These are phyloP conservation scores for Clarias platycephalus DNA, from an alignment of 2,797 vertebrate genomes.

Conservation along the genomic window DNA sequence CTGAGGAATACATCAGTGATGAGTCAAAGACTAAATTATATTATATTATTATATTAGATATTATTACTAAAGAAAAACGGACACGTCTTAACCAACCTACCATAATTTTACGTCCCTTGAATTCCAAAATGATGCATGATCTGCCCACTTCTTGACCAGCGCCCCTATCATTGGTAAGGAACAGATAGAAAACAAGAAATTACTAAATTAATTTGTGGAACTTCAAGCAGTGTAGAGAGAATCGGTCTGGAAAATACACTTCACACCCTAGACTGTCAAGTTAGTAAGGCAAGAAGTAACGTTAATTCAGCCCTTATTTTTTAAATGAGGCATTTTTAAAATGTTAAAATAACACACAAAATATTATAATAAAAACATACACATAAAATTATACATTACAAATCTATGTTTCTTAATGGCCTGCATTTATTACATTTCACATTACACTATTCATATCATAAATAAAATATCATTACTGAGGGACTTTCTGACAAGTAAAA, in stretches of 20 bases:
- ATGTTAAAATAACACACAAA: not conserved
- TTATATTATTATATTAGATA: not conserved
- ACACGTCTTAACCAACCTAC: constrained; percentile 65
- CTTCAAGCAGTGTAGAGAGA: not conserved
- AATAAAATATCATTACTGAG: no score
- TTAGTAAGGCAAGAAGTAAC: not conserved
- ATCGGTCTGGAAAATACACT: not conserved
- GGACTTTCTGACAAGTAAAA: no score
- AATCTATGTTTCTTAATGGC: no score
- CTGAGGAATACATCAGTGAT: constrained; percentile 64
- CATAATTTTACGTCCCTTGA: constrained; percentile 97
- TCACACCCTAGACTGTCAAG: not conserved
- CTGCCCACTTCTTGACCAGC: constrained; percentile 95
- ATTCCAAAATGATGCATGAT: constrained; percentile 94
- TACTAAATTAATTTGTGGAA: not conserved
- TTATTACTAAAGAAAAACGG: not conserved
- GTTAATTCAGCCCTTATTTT: not conserved
- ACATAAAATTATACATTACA: no score
- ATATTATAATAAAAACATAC: not conserved
- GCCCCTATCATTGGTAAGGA: constrained; percentile 73
- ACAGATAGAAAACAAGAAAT: not conserved
- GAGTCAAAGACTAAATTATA: not conserved
- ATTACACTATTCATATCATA: no score
- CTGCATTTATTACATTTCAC: no score
- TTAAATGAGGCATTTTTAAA: not conserved